A percentile compares a stretch with the other conserved stretches of the same genome.
Evolutionary conservation across 2,797 vertebrate species (phyloP).

Genomic region (Cyprinodon diabolis): DNA sequence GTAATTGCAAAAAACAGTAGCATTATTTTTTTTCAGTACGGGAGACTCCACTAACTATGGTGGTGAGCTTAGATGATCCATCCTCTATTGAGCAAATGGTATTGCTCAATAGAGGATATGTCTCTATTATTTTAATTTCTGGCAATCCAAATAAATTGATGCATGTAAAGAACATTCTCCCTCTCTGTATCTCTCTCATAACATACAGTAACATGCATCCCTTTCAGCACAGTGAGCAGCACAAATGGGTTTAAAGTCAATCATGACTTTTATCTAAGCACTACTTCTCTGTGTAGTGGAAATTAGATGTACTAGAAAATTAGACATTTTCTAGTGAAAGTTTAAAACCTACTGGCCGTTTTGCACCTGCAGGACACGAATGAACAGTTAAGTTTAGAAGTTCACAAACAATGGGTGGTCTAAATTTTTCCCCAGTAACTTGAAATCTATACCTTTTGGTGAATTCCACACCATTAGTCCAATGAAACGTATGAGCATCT

Average conservation of each 20-base stretch:
- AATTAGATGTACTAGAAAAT: background rate
- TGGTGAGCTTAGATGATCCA: too few relatives aligned
- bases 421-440: background rate
- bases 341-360: background rate
- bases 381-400: background rate
- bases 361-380: background rate
- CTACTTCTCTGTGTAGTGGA: background rate
- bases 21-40: too few relatives aligned
- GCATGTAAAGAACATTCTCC: too few relatives aligned
- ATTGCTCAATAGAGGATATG: too few relatives aligned
- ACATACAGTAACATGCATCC: too few relatives aligned
- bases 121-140: too few relatives aligned
- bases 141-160: too few relatives aligned
- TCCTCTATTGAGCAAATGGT: too few relatives aligned
- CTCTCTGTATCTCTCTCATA: too few relatives aligned
- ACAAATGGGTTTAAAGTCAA: background rate
- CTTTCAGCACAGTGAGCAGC: too few relatives aligned
- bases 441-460: background rate
- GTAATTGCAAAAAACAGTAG: too few relatives aligned
- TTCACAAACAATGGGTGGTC: background rate
- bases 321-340: background rate
- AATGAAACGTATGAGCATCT: slow-evolving; percentile 27
- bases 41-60: too few relatives aligned
- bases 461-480: slow-evolving; percentile 16
- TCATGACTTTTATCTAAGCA: background rate